Conservation (phyloP, 2,113 vertebrate genomes). For the Silurus asotus region DNA sequence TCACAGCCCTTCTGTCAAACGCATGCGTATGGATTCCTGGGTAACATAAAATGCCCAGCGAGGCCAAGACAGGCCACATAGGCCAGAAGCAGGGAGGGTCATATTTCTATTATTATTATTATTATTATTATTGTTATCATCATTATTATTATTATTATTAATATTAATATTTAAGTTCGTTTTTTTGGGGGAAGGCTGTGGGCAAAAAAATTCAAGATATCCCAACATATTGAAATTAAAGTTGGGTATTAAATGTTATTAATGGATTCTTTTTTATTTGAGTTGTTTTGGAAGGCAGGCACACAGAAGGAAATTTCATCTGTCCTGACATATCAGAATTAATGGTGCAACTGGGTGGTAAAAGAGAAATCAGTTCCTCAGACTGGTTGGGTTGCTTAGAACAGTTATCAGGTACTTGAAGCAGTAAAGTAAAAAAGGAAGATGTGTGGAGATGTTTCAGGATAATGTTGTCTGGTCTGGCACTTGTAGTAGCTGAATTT, state of each 20-base stretch:
- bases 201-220: slow-evolving; percentile 70
- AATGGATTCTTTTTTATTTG: slow-evolving; percentile 66
- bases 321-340: slow-evolving; percentile 81
- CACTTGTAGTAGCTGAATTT: slow-evolving; percentile 82
- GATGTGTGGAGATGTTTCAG: slow-evolving; percentile 58
- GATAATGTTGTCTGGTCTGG: slow-evolving; percentile 77
- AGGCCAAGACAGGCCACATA: slow-evolving; percentile 12
- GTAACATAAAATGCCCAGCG: slow-evolving; percentile 83
- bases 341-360: slow-evolving; percentile 53
- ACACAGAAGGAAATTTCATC: slow-evolving; percentile 65
- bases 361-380: slow-evolving; percentile 48
- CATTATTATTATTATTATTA: slow-evolving; percentile 55
- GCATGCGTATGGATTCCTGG: slow-evolving; percentile 97
- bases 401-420: slow-evolving; percentile 86
- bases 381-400: slow-evolving; percentile 62
- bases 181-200: slow-evolving; percentile 63
- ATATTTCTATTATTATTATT: slow-evolving; percentile 59
- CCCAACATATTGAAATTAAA: slow-evolving; percentile 80
- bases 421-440: slow-evolving; percentile 72
- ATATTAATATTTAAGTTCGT: slow-evolving; percentile 67
- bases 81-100: slow-evolving; percentile 60
- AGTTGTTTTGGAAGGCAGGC: slow-evolving; percentile 63
- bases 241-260: slow-evolving; percentile 62
- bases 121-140: slow-evolving; percentile 62
- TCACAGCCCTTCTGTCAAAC: slow-evolving; percentile 93